Percentiles rank a stretch among this genome's conserved stretches.
phyloP scores from a whole-genome alignment of 1,140 invertebrate species.

The Teleopsis dalmanni region DNA sequence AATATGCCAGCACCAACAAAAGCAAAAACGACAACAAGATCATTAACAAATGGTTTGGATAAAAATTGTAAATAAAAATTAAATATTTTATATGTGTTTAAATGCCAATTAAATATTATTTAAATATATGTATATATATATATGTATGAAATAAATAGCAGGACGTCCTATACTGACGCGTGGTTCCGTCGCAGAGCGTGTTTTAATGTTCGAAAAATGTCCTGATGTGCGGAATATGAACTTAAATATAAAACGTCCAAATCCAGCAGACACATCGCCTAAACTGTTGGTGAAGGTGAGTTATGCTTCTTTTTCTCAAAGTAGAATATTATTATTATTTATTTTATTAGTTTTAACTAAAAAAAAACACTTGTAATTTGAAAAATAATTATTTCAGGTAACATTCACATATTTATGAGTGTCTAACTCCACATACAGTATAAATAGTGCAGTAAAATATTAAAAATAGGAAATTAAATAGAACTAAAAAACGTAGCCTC shows the following conservation, averaged over 20 bases:
- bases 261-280: slow-evolving; percentile 26
- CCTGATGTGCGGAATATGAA: slow-evolving; percentile 53
- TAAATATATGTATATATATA: slow-evolving; percentile 11
- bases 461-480: too few relatives aligned
- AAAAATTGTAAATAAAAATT: slow-evolving; percentile 28
- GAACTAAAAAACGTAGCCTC: too few relatives aligned
- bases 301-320: too few relatives aligned
- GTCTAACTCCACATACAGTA: too few relatives aligned
- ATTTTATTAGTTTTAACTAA: too few relatives aligned
- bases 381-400: too few relatives aligned
- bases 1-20: slow-evolving; percentile 41
- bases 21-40: slow-evolving; percentile 34
- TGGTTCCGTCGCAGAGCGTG: slow-evolving; percentile 84
- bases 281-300: slow-evolving; percentile 37
- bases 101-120: slow-evolving; percentile 2
- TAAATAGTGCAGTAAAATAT: too few relatives aligned
- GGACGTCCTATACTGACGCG: slow-evolving; percentile 80
- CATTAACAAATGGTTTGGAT: slow-evolving; percentile 39
- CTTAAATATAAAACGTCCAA: slow-evolving; percentile 35
- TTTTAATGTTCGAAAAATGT: slow-evolving; percentile 85
- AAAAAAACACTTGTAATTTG: too few relatives aligned
- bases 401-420: too few relatives aligned
- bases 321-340: too few relatives aligned
- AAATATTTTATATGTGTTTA: slow-evolving; percentile 9
- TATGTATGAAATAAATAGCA: slow-evolving; percentile 46